Evolutionary conservation across 2,797 vertebrate species (phyloP).

Genomic region (Malurus splendens): DNA sequence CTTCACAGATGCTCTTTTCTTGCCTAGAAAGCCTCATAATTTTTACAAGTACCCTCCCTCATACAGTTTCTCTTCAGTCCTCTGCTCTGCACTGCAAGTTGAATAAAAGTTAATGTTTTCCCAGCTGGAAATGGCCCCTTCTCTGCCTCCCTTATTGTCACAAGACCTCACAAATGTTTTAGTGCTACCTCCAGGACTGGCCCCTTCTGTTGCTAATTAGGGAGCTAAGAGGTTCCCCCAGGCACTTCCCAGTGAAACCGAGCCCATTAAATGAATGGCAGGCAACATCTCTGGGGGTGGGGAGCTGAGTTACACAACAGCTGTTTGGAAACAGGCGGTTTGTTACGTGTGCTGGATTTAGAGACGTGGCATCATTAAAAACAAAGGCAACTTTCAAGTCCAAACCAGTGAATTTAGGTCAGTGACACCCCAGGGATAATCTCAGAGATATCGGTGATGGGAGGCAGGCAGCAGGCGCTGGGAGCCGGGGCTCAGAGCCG

Average conservation of each 20-base stretch:
- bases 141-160: not conserved
- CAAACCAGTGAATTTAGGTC: constrained; percentile 10
- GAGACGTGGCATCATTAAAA: constrained; percentile 15
- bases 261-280: constrained; percentile 21
- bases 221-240: not conserved
- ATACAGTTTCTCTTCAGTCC: not conserved
- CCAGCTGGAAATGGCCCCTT: not conserved
- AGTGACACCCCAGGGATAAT: not conserved
- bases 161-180: constrained; percentile 21
- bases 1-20: not conserved
- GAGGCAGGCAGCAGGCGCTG: not conserved
- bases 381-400: constrained; percentile 46
- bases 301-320: constrained; percentile 36
- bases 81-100: not conserved
- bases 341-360: not conserved
- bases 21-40: not conserved
- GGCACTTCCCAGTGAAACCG: constrained; percentile 47
- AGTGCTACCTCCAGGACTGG: not conserved
- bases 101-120: constrained; percentile 15
- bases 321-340: constrained; percentile 28
- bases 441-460: not conserved
- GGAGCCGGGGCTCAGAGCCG: not conserved
- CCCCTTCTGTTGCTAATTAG: constrained; percentile 48
- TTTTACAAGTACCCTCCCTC: not conserved
- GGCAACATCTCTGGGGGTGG: not conserved